These are phyloP conservation scores for Camelus dromedarius DNA, from an alignment of 2,113 vertebrate species.

Conservation along the genomic window DNA sequence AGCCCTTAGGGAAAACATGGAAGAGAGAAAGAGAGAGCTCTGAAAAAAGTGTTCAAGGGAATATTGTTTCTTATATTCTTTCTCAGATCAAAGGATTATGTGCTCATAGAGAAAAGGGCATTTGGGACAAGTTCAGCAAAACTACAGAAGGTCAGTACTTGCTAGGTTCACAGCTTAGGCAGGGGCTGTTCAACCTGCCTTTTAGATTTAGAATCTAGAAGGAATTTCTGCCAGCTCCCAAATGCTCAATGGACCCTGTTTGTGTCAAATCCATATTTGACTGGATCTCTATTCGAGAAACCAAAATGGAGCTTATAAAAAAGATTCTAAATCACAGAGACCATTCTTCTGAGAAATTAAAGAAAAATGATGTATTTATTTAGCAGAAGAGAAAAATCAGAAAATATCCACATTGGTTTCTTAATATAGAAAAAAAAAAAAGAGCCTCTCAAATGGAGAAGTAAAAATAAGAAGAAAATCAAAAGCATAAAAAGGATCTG, in stretches of 20 bases:
- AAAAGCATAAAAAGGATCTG: not conserved
- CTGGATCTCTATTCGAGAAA: not conserved
- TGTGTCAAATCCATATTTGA: not conserved
- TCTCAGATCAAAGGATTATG: not conserved
- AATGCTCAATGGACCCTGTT: not conserved
- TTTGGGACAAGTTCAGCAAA: not conserved
- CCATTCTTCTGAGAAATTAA: not conserved
- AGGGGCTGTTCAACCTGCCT: not conserved
- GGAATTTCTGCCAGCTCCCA: not conserved
- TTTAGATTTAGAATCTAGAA: not conserved
- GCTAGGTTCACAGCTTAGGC: not conserved
- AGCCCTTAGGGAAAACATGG: not conserved
- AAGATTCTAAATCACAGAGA: not conserved
- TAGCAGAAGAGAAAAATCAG: not conserved
- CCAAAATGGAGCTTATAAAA: not conserved
- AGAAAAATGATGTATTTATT: not conserved
- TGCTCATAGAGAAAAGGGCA: not conserved
- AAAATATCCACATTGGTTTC: not conserved
- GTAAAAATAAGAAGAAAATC: conserved; percentile 42
- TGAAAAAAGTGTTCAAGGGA: not conserved
- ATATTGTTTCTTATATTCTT: not conserved
- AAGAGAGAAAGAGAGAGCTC: not conserved
- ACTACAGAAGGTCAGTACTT: not conserved
- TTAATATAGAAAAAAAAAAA: not conserved
- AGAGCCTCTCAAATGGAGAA: not conserved